Conservation (phyloP, 2,113 vertebrate genomes). For the Malurus cyaneus region DNA sequence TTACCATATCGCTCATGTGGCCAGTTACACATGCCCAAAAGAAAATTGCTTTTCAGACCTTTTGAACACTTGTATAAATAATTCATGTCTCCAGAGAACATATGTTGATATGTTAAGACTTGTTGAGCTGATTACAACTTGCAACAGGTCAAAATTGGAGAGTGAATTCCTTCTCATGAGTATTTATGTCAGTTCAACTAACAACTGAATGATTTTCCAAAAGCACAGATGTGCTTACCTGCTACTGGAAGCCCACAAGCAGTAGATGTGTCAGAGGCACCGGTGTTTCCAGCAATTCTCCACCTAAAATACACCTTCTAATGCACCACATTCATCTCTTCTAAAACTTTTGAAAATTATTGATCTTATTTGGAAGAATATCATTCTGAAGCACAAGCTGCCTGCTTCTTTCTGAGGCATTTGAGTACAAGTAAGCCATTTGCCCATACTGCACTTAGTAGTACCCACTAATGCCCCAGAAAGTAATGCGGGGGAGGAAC, state of each 20-base stretch:
- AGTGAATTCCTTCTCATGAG: background rate
- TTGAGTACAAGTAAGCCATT: background rate
- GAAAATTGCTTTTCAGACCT: conserved; percentile 32
- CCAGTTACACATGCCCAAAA: background rate
- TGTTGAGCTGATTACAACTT: background rate
- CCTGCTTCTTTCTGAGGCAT: background rate
- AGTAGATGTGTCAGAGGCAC: background rate
- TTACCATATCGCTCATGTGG: background rate
- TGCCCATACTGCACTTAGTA: background rate
- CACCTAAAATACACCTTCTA: background rate
- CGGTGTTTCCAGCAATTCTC: background rate
- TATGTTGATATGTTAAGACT: background rate
- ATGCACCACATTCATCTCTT: background rate
- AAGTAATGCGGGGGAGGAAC: background rate
- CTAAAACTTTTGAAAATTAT: background rate
- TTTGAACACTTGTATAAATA: conserved; percentile 8
- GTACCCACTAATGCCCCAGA: background rate
- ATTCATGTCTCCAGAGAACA: background rate
- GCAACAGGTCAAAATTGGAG: background rate
- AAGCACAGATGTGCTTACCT: background rate
- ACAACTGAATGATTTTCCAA: background rate
- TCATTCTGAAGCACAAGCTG: background rate
- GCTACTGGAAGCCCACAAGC: background rate
- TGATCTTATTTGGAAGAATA: background rate
- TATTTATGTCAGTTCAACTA: background rate